phyloP scores from a whole-genome alignment of 2,113 vertebrate genomes.

The Onychostruthus taczanowskii region DNA sequence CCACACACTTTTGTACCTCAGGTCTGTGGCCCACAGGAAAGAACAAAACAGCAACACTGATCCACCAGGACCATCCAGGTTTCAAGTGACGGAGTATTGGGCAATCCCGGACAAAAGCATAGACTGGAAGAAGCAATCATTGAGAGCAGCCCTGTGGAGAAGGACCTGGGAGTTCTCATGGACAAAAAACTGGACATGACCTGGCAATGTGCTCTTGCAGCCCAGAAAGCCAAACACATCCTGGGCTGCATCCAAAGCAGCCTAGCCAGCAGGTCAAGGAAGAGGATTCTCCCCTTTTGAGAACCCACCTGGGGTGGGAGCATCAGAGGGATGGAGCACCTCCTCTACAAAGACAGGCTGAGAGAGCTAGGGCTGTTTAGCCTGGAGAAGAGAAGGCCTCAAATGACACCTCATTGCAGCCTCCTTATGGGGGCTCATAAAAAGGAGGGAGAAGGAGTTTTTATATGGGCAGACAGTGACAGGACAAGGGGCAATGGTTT shows the following conservation, averaged over 20 bases:
- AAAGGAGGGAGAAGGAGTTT: background rate
- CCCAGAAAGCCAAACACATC: background rate
- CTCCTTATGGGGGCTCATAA: background rate
- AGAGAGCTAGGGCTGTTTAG: background rate
- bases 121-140: background rate
- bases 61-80: background rate
- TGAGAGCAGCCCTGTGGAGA: background rate
- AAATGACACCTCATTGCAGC: background rate
- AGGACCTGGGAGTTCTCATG: background rate
- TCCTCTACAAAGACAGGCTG: background rate
- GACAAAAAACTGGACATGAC: background rate
- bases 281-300: background rate
- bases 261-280: background rate
- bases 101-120: background rate
- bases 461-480: background rate
- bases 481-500: background rate
- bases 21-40: background rate
- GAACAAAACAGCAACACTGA: background rate
- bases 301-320: background rate
- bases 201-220: rapidly evolving
- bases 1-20: background rate
- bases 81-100: background rate
- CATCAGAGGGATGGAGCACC: background rate
- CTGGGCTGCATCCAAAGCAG: background rate
- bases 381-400: background rate